Percentiles rank a stretch among this genome's conserved stretches.
phyloP scores from a whole-genome alignment of 2,797 vertebrate genomes.

The Microtus agrestis region DNA sequence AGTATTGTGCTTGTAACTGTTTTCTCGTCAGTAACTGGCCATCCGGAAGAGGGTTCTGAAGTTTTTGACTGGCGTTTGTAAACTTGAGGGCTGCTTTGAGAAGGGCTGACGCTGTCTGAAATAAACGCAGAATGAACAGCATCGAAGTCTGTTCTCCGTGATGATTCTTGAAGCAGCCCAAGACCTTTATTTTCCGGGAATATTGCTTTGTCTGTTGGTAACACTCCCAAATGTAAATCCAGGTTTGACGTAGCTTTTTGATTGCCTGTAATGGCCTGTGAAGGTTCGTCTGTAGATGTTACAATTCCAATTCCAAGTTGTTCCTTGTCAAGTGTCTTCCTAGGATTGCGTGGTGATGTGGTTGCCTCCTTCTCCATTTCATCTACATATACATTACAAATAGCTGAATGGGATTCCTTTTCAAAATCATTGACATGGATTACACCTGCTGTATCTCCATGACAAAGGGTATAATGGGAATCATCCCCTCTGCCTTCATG shows the following conservation, averaged over 20 bases:
- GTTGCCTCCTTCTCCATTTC: slow-evolving; percentile 84
- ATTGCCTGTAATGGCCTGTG: slow-evolving; percentile 76
- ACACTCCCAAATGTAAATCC: slow-evolving; percentile 70
- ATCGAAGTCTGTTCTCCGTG: slow-evolving; percentile 57
- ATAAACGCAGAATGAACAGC: slow-evolving; percentile 65
- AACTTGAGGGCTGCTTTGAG: slow-evolving; percentile 71
- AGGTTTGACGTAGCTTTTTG: slow-evolving; percentile 70
- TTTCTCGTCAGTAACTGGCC: slow-evolving; percentile 1
- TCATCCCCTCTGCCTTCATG: slow-evolving; percentile 89
- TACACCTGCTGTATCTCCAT: slow-evolving; percentile 86
- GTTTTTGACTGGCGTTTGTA: slow-evolving; percentile 57
- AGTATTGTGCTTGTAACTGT: slow-evolving; percentile 30
- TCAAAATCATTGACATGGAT: slow-evolving; percentile 89
- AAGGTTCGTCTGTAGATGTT: slow-evolving; percentile 73
- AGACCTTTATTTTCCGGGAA: slow-evolving; percentile 64
- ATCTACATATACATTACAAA: slow-evolving; percentile 85
- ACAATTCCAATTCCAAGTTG: slow-evolving; percentile 72
- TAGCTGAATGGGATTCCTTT: slow-evolving; percentile 87
- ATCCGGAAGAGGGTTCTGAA: slow-evolving; percentile 1
- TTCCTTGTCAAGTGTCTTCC: slow-evolving; percentile 82
- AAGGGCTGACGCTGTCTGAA: slow-evolving; percentile 75
- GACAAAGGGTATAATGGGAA: slow-evolving; percentile 89
- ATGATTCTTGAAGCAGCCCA: slow-evolving; percentile 66
- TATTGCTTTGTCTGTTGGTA: slow-evolving; percentile 34
- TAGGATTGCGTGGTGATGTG: slow-evolving; percentile 73